Evolutionary conservation across 2,888 invertebrate genomes (phyloP), one percentile per base, ranked within the genome.

Genomic region (Tuberolachnus salignus): DNA sequence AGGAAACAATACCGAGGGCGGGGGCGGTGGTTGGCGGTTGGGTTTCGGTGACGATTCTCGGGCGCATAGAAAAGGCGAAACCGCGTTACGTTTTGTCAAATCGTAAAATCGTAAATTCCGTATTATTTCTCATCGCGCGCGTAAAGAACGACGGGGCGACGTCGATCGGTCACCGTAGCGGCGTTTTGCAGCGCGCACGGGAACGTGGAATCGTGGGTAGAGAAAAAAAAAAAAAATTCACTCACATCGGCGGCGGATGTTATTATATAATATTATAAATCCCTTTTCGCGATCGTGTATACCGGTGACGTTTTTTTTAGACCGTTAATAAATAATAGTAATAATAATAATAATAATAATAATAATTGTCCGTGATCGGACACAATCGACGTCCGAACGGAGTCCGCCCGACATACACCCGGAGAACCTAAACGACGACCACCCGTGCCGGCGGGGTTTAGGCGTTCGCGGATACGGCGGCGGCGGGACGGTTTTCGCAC

Each of bases 41-140:
- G 42, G 19, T 73, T 63, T 73, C 64, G 10, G 44, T 26, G 49
- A 72, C 73, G 21, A 34, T 53, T 16, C 9, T 3, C 1, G 19
- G 19, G 61, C 19, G 34, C 57, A 44, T 55, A 55, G n/a, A 55
- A 74, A 74, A 74, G 19, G 34, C 57, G 67, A 75, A 75, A 21
- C 23, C 61, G 4, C 13, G 42, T 59, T 14, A 21, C 44, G 14
- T 72, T 63, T 72, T 34, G 21, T 61, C 34, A 67, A 53, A 26
- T 53, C 34, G 4, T 61, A 21, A 21, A 72, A n/a, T n/a, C 23
- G 23, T 23, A 66, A 6, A 49, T 23, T 3, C 51, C 11, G 49
- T 53, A 51, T 34, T 34, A 72, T 42, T 23, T n/a, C n/a, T n/a
- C n/a, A n/a, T n/a, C n/a, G 51, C 63, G 23, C n/a, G 23, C 42